Conservation (phyloP, 2,797 vertebrate genomes). For the Rhabdophis nuchalis region DNA sequence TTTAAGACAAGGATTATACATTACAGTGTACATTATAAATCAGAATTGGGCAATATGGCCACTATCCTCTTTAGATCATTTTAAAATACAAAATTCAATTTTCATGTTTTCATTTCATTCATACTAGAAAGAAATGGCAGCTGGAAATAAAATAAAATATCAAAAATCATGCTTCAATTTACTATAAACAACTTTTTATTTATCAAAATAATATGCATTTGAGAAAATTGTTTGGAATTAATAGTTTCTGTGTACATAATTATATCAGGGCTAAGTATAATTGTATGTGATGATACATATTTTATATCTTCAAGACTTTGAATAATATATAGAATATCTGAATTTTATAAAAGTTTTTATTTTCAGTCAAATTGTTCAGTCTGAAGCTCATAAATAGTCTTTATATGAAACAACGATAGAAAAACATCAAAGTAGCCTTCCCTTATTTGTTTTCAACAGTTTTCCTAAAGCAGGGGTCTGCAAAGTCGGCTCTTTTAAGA, state of each 20-base stretch:
- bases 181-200: neutral
- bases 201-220: neutral
- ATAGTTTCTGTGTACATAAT: neutral
- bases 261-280: neutral
- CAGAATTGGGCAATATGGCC: neutral
- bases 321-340: neutral
- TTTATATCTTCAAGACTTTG: conserved; percentile 43
- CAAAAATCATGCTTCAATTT: neutral
- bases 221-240: neutral
- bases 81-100: neutral
- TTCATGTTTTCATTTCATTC: neutral
- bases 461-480: too few species aligned
- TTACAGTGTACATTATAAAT: too few species aligned
- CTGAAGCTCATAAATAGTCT: conserved; percentile 10
- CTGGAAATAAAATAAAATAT: neutral
- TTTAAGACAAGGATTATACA: too few species aligned
- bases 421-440: conserved; percentile 6
- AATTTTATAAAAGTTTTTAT: neutral
- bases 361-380: neutral
- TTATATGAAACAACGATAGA: conserved; percentile 25
- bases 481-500: too few species aligned
- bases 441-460: conserved; percentile 14
- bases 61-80: neutral
- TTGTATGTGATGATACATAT: neutral
- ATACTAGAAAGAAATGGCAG: neutral